These are phyloP conservation scores for Melanitta fusca DNA, from an alignment of 2,797 vertebrate species.

Conservation along the genomic window DNA sequence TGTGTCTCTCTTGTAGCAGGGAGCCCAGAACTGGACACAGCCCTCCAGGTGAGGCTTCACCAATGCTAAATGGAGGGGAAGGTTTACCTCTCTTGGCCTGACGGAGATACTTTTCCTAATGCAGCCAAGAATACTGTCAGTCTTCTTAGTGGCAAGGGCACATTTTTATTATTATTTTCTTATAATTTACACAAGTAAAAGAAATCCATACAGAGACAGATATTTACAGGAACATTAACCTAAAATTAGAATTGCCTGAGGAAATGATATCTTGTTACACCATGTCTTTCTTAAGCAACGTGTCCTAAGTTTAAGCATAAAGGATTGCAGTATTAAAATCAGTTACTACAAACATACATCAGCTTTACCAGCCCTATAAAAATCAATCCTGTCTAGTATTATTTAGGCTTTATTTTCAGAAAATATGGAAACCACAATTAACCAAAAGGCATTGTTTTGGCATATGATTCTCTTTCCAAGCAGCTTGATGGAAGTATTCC, in stretches of 20 bases:
- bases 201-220: background rate
- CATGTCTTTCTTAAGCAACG: background rate
- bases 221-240: background rate
- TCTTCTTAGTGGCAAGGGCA: background rate
- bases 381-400: background rate
- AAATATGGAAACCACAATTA: background rate
- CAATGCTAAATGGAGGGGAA: background rate
- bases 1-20: background rate
- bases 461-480: background rate
- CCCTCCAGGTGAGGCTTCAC: background rate
- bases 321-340: background rate
- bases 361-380: background rate
- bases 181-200: background rate
- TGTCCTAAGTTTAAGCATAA: background rate
- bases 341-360: background rate
- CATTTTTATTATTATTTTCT: background rate
- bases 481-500: background rate
- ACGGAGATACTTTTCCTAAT: background rate
- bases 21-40: background rate
- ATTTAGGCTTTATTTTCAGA: background rate
- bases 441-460: background rate
- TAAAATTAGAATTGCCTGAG: background rate
- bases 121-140: background rate
- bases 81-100: background rate
- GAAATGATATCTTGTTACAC: background rate